Conservation (phyloP, 2,888 invertebrate genomes). For the Tillus elongatus region DNA sequence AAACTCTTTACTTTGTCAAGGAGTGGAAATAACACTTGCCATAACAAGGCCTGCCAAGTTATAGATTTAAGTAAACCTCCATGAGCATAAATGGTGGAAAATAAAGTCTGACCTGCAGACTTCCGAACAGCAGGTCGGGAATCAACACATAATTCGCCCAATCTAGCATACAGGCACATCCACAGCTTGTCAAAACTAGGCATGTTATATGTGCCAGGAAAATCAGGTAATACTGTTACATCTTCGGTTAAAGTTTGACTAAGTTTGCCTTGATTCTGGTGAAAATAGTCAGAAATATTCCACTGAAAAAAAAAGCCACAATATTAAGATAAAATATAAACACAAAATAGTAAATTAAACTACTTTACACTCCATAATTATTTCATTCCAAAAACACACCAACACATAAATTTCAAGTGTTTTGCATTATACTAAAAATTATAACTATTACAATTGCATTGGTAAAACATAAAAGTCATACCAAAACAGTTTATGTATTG, state of each 20-base stretch:
- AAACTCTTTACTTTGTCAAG: constrained; percentile 80
- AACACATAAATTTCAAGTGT: no score
- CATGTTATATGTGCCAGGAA: constrained; percentile 74
- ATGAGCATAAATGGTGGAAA: constrained; percentile 95
- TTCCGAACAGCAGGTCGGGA: constrained; percentile 91
- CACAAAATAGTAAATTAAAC: no score
- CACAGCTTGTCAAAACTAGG: constrained; percentile 87
- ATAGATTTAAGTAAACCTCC: constrained; percentile 76
- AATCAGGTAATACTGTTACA: constrained; percentile 69
- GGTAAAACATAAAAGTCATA: no score
- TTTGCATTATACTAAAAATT: no score
- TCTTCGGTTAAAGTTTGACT: constrained; percentile 65
- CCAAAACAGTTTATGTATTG: no score
- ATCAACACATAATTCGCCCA: constrained; percentile 91
- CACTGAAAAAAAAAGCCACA: constrained; percentile 55
- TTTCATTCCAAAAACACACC: no score
- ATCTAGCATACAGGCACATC: constrained; percentile 87
- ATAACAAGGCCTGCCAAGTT: constrained; percentile 90
- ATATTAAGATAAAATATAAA: no score
- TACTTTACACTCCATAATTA: no score
- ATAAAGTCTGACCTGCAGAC: constrained; percentile 93
- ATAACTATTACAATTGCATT: no score
- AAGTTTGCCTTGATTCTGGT: constrained; percentile 85
- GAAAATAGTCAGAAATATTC: constrained; percentile 97
- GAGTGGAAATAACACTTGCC: constrained; percentile 92